Conservation (phyloP, 2,797 vertebrate species). For the Jordanella pulchra region DNA sequence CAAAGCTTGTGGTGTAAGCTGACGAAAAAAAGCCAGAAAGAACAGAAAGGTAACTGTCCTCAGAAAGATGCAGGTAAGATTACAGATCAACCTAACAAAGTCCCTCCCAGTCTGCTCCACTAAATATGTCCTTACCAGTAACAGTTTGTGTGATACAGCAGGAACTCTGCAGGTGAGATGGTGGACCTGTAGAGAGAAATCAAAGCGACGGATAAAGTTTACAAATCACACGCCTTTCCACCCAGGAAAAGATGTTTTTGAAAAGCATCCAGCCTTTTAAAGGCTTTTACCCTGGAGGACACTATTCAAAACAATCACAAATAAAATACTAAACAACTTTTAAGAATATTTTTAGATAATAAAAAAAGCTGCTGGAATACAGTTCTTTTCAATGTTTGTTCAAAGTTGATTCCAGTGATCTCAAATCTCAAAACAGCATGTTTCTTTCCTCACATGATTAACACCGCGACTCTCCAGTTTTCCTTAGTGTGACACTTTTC, state of each 20-base stretch:
- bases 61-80: neutral
- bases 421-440: neutral
- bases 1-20: no score
- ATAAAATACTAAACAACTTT: neutral
- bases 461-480: neutral
- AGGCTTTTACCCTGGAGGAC: neutral
- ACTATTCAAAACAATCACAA: neutral
- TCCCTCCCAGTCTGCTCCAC: neutral
- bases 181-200: no score
- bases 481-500: neutral
- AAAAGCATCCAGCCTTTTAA: neutral
- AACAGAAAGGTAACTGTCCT: neutral
- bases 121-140: neutral
- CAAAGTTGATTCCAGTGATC: neutral
- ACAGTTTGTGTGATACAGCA: neutral
- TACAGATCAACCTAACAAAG: neutral
- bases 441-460: conserved; percentile 1
- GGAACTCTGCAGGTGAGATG: no score
- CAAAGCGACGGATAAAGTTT: neutral
- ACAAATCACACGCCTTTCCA: neutral
- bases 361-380: neutral
- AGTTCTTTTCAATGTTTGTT: neutral
- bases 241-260: neutral
- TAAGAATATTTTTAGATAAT: neutral
- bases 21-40: no score